Base-by-base conservation (phyloP, 2,888 invertebrate genomes). In the Ennomos quercinarius region DNA sequence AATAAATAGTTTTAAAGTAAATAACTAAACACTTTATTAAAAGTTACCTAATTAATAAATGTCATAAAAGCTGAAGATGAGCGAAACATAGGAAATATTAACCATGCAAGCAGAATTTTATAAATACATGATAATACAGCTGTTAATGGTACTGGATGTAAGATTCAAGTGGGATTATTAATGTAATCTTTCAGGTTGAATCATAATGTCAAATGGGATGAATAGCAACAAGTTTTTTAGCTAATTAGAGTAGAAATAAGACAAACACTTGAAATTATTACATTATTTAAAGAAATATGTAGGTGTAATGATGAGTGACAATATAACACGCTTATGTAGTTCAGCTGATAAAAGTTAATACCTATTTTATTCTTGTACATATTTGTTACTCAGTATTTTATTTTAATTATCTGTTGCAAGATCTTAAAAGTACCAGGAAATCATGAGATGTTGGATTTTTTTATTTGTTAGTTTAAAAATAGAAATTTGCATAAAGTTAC, bases 121-220 rank as follows among this genome's bases (percentile, higher is more conserved):
- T 36, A 17, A 46, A 42, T 40, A 41, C 27, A 52, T 43, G n/a
- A n/a, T 10, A 9, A 50, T 27, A 17, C 17, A 27, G 27, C 27
- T 6, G 13, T 62, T 42, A 41, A 36, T 47, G 38, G 59, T 69
- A 67, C 61, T 67, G 64, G 65, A 47, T 27, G 11, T 55, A 63
- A 57, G 64, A 66, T 69, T 69, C 56, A 45, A 55, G 54, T 64
- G 63, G 59, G 71, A 61, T 66, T 70, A 66, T 62, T 10, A 0
- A 10, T 44, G 57, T 64, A 63, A 66, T 64, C 63, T 71, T 53
- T 43, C 39, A n/a, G 9, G 35, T 40, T 51, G 64, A 69, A 69
- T 66, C 62, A 54, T 45, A 41, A 35, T 54, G 63, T 38, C 47
- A 51, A 51, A 53, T n/a, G 6, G 41, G 38, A 36, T 55, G 41